phyloP scores from a whole-genome alignment of 2,797 vertebrate species.

The Loriculus beryllinus region DNA sequence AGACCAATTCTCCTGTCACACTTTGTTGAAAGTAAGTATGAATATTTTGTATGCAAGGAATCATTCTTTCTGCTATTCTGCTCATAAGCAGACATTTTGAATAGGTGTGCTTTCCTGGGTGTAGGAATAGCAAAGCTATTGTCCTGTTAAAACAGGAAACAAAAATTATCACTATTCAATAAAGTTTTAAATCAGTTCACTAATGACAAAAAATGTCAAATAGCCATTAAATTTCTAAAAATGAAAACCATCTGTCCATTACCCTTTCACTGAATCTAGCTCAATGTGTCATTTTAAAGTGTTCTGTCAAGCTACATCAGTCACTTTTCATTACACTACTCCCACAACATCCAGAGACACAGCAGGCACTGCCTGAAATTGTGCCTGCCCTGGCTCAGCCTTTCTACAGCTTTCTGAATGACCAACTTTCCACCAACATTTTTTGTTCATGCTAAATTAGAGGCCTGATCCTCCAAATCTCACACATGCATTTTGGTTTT shows the following conservation, averaged over 20 bases:
- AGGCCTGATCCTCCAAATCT: background rate
- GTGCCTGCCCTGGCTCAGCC: background rate
- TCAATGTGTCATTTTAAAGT: conserved; percentile 10
- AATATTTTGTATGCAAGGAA: background rate
- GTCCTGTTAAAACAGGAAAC: background rate
- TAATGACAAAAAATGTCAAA: background rate
- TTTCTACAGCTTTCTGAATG: background rate
- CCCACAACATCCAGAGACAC: background rate
- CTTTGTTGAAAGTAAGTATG: background rate
- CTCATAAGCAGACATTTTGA: background rate
- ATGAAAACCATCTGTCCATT: conserved; percentile 29
- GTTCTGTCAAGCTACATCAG: conserved; percentile 32
- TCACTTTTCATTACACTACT: background rate
- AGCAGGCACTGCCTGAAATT: background rate
- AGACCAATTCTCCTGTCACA: background rate
- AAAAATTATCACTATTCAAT: background rate
- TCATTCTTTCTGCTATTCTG: background rate
- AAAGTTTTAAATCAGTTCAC: background rate
- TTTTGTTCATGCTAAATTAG: background rate
- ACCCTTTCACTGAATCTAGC: conserved; percentile 5
- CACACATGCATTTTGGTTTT: background rate
- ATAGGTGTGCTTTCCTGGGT: background rate
- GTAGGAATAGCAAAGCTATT: background rate
- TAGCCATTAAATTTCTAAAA: conserved; percentile 11
- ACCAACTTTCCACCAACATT: background rate